phyloP scores from a whole-genome alignment of 2,797 vertebrate species.

The Schizothorax lantsangensis region DNA sequence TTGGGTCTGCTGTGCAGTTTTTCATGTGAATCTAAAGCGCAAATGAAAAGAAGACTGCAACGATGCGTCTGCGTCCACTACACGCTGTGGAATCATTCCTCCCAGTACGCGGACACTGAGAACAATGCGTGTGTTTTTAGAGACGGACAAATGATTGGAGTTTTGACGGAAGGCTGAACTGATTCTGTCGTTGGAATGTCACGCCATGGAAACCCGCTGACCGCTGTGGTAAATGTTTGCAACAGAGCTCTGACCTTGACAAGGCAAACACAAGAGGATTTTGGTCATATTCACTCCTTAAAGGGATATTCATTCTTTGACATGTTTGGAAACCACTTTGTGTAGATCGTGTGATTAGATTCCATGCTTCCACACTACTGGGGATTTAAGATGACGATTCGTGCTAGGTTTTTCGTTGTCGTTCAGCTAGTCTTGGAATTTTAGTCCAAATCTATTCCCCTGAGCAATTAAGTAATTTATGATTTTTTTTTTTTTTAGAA shows the following conservation, averaged over 20 bases:
- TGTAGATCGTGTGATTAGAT: slow-evolving; percentile 79
- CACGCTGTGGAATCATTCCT: slow-evolving; percentile 44
- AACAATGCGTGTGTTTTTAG: background rate
- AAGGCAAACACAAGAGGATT: slow-evolving; percentile 30
- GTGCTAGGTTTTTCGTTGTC: slow-evolving; percentile 60
- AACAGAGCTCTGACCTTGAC: slow-evolving; percentile 12
- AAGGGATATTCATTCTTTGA: slow-evolving; percentile 54
- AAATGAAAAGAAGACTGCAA: slow-evolving; percentile 23
- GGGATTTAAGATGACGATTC: slow-evolving; percentile 62
- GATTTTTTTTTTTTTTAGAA: slow-evolving; percentile 71
- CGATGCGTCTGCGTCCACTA: background rate
- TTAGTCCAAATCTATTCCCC: slow-evolving; percentile 71
- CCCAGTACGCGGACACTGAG: background rate
- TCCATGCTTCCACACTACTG: slow-evolving; percentile 69
- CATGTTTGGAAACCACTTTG: slow-evolving; percentile 80
- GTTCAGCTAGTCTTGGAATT: slow-evolving; percentile 61
- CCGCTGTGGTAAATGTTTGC: slow-evolving; percentile 14
- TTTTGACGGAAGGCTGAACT: slow-evolving; percentile 9
- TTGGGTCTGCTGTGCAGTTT: slow-evolving; percentile 72
- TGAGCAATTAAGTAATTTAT: slow-evolving; percentile 80
- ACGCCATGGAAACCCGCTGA: slow-evolving; percentile 4
- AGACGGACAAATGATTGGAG: slow-evolving; percentile 19
- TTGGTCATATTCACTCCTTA: slow-evolving; percentile 44
- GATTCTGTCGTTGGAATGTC: slow-evolving; percentile 13
- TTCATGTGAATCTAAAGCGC: slow-evolving; percentile 70